Base-by-base conservation (phyloP, 2,888 invertebrate species). In the Acleris literana region DNA sequence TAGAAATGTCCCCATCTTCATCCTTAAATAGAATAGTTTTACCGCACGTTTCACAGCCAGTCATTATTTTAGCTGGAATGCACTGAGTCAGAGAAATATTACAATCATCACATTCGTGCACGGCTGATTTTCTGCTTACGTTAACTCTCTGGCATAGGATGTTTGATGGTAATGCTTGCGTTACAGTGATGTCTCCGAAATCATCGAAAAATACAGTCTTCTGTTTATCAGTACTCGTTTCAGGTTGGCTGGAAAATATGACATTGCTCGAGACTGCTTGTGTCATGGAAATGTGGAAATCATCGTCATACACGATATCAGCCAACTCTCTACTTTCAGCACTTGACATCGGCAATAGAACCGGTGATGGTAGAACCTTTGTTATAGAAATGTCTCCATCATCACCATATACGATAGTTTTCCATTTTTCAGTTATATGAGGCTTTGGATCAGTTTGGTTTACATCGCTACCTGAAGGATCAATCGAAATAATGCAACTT, bases 331-430 rank as follows among this genome's bases (percentile, higher is more conserved):
- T 57, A 17, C 20, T 55, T 11, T 4, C n/a, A 25, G 46, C 13
- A 7, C 44, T 13, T 46, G 2, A 3, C 7, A 43, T 46, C 56
- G 56, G 51, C 52, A 53, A 22, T 33, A 64, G 29, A 6, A 61
- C 63, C 70, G 72, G 16, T 11, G 65, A 57, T 22, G 75, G 71
- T 51, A 79, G 44, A 25, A 70, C 73, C 63, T 77, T 74, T 1
- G 81, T 80, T 5, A 81, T 58, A 20, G 83, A 82, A 48, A 82
- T 74, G 49, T 82, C 71, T 11, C 67, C 68, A 55, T 76, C 72
- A 20, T 70, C 67, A 29, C 76, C 74, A 62, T 73, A 78, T 0
- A 79, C 61, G 22, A 78, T 73, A 17, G 80, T 80, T 66, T 73
- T 74, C 44, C 73, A 71, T 39, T 72, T 77, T 17, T 73, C 70